phyloP scores from a whole-genome alignment of 2,888 invertebrate genomes.

The Drosophila pseudotalamancana region DNA sequence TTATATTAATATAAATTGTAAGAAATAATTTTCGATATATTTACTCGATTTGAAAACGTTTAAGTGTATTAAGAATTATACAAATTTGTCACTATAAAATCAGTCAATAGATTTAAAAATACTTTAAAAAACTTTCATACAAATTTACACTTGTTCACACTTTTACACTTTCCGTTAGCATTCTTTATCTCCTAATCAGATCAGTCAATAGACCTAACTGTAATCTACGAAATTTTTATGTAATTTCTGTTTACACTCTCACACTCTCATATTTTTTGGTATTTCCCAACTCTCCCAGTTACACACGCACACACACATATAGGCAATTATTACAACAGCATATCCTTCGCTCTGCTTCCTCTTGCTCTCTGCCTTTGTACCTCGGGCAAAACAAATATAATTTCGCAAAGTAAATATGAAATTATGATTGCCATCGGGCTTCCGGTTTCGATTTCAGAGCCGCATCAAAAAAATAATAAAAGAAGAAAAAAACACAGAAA shows the following conservation, averaged over 20 bases:
- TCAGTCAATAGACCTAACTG: too few relatives aligned
- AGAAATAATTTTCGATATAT: background rate
- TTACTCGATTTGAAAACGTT: too few relatives aligned
- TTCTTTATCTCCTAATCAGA: too few relatives aligned
- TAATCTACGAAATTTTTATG: too few relatives aligned
- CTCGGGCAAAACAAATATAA: slow-evolving; percentile 67
- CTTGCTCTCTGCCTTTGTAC: slow-evolving; percentile 9
- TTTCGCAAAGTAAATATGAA: slow-evolving; percentile 74
- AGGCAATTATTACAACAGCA: slow-evolving; percentile 4
- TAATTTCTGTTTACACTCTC: background rate
- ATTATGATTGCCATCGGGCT: slow-evolving; percentile 65
- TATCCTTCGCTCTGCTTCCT: background rate
- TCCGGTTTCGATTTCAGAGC: slow-evolving; percentile 15
- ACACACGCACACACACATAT: slow-evolving; percentile 1
- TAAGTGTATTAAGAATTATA: too few relatives aligned
- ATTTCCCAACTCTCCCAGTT: background rate
- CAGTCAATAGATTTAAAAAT: too few relatives aligned
- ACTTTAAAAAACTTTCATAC: too few relatives aligned
- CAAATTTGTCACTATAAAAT: too few relatives aligned
- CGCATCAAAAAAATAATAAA: background rate
- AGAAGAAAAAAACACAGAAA: slow-evolving; percentile 11
- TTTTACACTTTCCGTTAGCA: too few relatives aligned
- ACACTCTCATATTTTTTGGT: background rate
- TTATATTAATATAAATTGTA: too few relatives aligned
- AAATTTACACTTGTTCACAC: too few relatives aligned